Conservation (phyloP, 2,113 vertebrate species). For the Hemiscyllium ocellatum region DNA sequence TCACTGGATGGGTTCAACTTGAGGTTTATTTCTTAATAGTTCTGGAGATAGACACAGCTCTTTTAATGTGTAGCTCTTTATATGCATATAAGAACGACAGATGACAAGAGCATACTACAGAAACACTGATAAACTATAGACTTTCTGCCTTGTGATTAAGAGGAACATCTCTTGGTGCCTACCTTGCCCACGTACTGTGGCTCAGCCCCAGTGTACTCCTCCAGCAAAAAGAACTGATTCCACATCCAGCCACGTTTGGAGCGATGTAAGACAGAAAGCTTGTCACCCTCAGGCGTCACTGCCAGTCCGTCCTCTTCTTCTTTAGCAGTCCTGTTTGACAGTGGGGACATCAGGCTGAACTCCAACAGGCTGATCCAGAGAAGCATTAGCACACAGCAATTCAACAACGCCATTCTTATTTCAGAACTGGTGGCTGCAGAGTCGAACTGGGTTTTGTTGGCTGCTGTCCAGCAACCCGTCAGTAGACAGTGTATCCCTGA, state of each 20-base stretch:
- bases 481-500: background rate
- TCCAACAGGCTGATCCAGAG: slow-evolving; percentile 67
- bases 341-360: slow-evolving; percentile 53
- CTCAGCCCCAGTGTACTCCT: slow-evolving; percentile 86
- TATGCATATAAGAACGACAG: background rate
- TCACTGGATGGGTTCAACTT: background rate
- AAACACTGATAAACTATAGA: background rate
- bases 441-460: background rate
- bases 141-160: background rate
- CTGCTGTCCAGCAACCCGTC: background rate
- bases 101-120: too few species aligned
- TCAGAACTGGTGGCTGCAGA: background rate
- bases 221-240: slow-evolving; percentile 97
- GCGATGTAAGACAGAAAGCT: slow-evolving; percentile 63
- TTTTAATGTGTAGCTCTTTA: background rate
- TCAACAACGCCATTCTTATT: background rate
- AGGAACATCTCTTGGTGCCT: slow-evolving; percentile 43
- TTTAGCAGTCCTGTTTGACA: slow-evolving; percentile 74
- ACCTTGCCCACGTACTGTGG: slow-evolving; percentile 96
- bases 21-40: background rate
- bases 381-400: slow-evolving; percentile 54
- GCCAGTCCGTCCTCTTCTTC: slow-evolving; percentile 54
- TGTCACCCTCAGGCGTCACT: slow-evolving; percentile 58
- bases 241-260: slow-evolving; percentile 97
- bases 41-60: background rate